Conservation (phyloP, 2,113 vertebrate genomes). For the Prunella fulvescens region DNA sequence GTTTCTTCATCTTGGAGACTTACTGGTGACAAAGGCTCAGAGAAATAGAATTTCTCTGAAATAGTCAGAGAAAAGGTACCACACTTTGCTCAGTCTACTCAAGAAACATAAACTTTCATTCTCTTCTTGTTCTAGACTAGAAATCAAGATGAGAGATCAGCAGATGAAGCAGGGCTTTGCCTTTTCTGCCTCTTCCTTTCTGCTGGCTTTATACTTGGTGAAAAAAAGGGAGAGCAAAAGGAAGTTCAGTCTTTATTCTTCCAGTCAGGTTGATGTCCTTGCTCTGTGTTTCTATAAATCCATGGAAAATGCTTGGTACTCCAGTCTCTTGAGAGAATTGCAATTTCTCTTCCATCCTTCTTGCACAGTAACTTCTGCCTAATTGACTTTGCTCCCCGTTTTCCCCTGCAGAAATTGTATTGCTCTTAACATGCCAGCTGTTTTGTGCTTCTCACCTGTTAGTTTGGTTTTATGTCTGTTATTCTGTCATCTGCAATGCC, state of each 20-base stretch:
- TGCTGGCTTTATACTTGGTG: not conserved
- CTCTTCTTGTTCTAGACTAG: not conserved
- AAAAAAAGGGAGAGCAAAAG: not conserved
- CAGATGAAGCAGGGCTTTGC: not conserved
- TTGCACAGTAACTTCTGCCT: not conserved
- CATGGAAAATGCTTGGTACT: not conserved
- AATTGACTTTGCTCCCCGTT: not conserved
- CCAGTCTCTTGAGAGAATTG: not conserved
- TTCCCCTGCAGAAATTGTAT: not conserved
- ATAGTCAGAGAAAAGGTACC: not conserved
- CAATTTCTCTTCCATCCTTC: not conserved
- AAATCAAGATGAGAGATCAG: not conserved
- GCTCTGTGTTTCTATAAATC: not conserved
- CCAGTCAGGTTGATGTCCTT: not conserved
- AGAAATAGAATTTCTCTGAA: not conserved
- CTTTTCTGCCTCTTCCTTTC: not conserved
- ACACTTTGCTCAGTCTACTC: not conserved
- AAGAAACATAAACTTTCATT: not conserved
- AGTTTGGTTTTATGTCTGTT: rapidly evolving
- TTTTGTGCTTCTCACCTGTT: not conserved
- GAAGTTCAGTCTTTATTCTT: not conserved
- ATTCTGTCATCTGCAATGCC: not conserved
- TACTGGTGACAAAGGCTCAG: not conserved
- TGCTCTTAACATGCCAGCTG: rapidly evolving
- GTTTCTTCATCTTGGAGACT: not conserved